Evolutionary conservation across 2,888 invertebrate genomes (phyloP).

Genomic region (Marasmarcha lunaedactyla): DNA sequence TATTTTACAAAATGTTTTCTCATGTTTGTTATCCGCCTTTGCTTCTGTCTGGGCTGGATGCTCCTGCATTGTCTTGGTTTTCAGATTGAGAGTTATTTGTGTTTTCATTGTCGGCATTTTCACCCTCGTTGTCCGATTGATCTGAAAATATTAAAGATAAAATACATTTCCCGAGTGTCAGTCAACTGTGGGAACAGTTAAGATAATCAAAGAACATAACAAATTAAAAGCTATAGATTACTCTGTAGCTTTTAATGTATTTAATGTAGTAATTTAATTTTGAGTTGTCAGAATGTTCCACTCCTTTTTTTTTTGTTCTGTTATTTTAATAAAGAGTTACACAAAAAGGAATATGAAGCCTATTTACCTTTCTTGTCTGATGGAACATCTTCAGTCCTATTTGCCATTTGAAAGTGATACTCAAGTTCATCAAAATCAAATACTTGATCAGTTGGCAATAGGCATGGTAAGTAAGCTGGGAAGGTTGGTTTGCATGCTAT

Average conservation of each 20-base stretch:
- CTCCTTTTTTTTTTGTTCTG: too few relatives aligned
- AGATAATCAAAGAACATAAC: too few relatives aligned
- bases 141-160: constrained; percentile 28
- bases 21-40: constrained; percentile 18
- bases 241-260: too few relatives aligned
- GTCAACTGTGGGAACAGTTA: too few relatives aligned
- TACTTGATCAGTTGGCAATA: constrained; percentile 94
- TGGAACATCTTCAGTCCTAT: constrained; percentile 73
- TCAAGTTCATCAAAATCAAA: constrained; percentile 90
- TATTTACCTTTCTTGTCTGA: constrained; percentile 61
- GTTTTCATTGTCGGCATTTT: constrained; percentile 51
- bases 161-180: too few relatives aligned
- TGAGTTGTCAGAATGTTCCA: too few relatives aligned
- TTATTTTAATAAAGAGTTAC: too few relatives aligned
- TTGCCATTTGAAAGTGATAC: constrained; percentile 77
- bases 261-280: too few relatives aligned
- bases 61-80: constrained; percentile 36
- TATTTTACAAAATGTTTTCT: too few relatives aligned
- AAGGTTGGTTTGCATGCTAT: constrained; percentile 88
- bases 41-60: constrained; percentile 50
- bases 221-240: too few relatives aligned
- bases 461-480: constrained; percentile 86
- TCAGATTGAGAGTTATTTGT: constrained; percentile 52
- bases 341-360: too few relatives aligned
- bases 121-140: constrained; percentile 61